These are phyloP conservation scores for Oscheius onirici DNA, from an alignment of 2,888 invertebrate species.

Conservation along the genomic window DNA sequence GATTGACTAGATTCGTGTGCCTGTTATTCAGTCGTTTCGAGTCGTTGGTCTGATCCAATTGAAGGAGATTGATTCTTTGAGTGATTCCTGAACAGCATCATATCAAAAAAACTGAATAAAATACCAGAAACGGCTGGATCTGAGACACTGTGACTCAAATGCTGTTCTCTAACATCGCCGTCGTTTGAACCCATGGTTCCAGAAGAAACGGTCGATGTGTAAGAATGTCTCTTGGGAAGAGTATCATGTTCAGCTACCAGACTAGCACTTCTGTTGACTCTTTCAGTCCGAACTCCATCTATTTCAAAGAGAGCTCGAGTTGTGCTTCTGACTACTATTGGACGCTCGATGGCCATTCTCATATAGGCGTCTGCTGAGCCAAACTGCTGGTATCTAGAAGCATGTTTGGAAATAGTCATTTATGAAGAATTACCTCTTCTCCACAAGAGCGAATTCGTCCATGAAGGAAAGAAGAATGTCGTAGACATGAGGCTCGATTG, in stretches of 20 bases:
- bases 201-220: conserved; percentile 27
- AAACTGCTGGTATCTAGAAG: conserved; percentile 32
- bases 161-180: conserved; percentile 29
- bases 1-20: conserved; percentile 27
- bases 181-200: conserved; percentile 34
- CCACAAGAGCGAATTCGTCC: conserved; percentile 30
- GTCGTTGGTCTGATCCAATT: conserved; percentile 31
- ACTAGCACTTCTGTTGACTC: conserved; percentile 32
- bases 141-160: conserved; percentile 24
- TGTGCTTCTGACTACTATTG: conserved; percentile 18
- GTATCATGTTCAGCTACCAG: conserved; percentile 17
- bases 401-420: not conserved
- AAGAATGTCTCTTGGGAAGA: conserved; percentile 19
- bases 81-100: conserved; percentile 14
- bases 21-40: conserved; percentile 13
- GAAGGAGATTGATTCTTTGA: conserved; percentile 20
- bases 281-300: conserved; percentile 19
- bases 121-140: conserved; percentile 33
- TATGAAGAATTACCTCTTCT: conserved; percentile 19
- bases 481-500: conserved; percentile 30
- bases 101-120: not conserved
- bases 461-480: conserved; percentile 28
- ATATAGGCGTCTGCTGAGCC: conserved; percentile 31
- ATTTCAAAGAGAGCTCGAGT: conserved; percentile 24
- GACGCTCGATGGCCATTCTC: conserved; percentile 28